These are phyloP conservation scores for Fratercula arctica DNA, from an alignment of 2,797 vertebrate genomes.

Conservation along the genomic window DNA sequence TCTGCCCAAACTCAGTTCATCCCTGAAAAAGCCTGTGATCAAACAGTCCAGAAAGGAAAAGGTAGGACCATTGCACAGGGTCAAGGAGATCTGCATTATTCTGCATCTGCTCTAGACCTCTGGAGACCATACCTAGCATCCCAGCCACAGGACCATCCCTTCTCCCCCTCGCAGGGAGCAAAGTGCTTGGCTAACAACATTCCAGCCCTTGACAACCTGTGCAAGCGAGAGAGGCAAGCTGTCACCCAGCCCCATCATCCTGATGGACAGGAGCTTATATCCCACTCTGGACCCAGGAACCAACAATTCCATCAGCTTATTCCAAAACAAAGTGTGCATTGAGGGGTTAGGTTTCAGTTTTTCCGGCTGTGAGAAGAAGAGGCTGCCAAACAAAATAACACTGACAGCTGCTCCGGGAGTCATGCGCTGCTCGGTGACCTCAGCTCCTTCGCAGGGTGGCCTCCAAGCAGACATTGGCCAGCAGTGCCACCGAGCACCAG, in stretches of 20 bases:
- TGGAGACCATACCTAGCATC: background rate
- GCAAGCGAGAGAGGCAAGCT: background rate
- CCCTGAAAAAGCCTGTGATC: background rate
- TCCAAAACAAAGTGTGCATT: slow-evolving; percentile 48
- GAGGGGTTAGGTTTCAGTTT: slow-evolving; percentile 46
- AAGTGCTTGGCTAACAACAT: background rate
- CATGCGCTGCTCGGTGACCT: background rate
- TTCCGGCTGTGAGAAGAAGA: slow-evolving; percentile 31
- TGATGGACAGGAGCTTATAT: slow-evolving; percentile 50
- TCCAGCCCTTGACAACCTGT: background rate
- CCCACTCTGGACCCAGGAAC: slow-evolving; percentile 5
- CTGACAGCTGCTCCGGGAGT: slow-evolving; percentile 47
- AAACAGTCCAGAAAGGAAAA: background rate
- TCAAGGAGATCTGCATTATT: background rate
- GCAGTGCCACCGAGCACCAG: background rate
- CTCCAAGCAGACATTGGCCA: background rate
- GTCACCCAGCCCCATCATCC: slow-evolving; percentile 45
- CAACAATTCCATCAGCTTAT: slow-evolving; percentile 34
- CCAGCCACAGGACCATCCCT: background rate
- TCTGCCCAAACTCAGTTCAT: background rate
- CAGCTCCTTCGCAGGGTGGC: background rate
- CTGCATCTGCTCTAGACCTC: background rate
- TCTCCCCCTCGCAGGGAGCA: background rate
- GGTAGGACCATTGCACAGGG: background rate
- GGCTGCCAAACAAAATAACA: slow-evolving; percentile 64